Evolutionary conservation across 2,888 invertebrate species (phyloP), one percentile per base, ranked within the genome.

Genomic region (Chydorus sphaericus): DNA sequence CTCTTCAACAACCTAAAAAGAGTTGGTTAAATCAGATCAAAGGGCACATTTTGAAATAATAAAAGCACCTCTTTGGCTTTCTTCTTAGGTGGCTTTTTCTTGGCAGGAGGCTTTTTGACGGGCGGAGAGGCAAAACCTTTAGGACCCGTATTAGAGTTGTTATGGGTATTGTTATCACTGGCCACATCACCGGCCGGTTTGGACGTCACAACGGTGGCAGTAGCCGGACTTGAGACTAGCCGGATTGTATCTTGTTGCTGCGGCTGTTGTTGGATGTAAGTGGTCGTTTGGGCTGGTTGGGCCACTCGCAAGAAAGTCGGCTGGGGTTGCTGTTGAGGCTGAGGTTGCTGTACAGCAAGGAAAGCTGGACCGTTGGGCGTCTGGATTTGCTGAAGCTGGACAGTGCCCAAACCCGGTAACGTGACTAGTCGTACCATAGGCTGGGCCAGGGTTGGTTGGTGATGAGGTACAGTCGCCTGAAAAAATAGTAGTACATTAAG

Each of bases 1-100:
- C 33, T 53, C 53, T 29, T 44, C 44, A 44, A 44, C 39, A 44
- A 44, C 44, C 44, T 44, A n/a, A n/a, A n/a, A n/a, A n/a, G n/a
- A n/a, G n/a, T n/a, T n/a, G n/a, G 44, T 44, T 44, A 4, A 44
- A 20, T 44, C 14, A 1, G n/a, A n/a, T n/a, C n/a, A n/a, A n/a
- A n/a, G 39, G n/a, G 8, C 31, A 30, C 10, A 26, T 23, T 23
- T n/a, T 51, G 16, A 16, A 56, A 30, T 8, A 56, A 38, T 57
- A 36, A 50, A 49, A 48, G 30, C 49, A 72, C 55, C 31, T 73
- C 73, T 29, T 73, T 73, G 61, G 73, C 71, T 59, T 73, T 73
- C 62, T 73, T 74, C 65, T 77, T 77, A 64, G 78, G 77, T 2
- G 70, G 69, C 60, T 72, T 73, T 61, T 71, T 73, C 63, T 71